These are phyloP conservation scores for Noctua janthe DNA, from an alignment of 2,888 invertebrate species.

Conservation along the genomic window DNA sequence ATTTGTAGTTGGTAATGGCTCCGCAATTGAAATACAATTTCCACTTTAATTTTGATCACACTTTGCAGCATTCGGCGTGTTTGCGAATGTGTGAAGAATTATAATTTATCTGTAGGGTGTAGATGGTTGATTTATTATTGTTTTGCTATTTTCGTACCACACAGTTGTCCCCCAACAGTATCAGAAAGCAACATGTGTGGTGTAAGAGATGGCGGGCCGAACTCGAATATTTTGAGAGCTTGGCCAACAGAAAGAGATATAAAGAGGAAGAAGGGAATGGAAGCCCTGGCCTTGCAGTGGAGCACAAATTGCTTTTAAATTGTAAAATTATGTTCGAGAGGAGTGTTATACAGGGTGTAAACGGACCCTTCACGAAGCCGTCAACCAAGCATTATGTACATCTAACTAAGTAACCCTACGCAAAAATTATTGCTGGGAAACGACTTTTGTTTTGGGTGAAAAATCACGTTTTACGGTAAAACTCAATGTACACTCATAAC, in stretches of 20 bases:
- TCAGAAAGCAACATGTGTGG: not conserved
- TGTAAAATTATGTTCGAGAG: not conserved
- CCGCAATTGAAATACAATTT: slow-evolving; percentile 67
- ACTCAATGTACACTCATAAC: too few species aligned
- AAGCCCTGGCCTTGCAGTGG: not conserved
- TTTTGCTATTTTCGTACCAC: not conserved
- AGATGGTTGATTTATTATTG: not conserved
- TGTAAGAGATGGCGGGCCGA: not conserved
- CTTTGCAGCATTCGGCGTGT: slow-evolving; percentile 30
- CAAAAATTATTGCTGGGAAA: too few species aligned
- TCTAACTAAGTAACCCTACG: too few species aligned
- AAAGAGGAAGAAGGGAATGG: not conserved
- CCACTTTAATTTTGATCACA: slow-evolving; percentile 60
- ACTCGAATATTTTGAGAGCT: not conserved
- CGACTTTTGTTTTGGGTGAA: too few species aligned
- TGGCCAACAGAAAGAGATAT: not conserved
- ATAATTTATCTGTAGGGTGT: slow-evolving; percentile 1
- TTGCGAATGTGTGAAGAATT: slow-evolving; percentile 16
- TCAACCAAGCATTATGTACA: too few species aligned
- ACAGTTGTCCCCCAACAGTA: not conserved
- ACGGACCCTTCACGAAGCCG: too few species aligned
- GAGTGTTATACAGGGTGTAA: too few species aligned
- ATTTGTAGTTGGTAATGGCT: slow-evolving; percentile 66
- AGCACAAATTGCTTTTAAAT: not conserved
- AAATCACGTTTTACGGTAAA: too few species aligned